Evolutionary conservation across 2,113 vertebrate species (phyloP).

Genomic region (Heterochromis multidens): DNA sequence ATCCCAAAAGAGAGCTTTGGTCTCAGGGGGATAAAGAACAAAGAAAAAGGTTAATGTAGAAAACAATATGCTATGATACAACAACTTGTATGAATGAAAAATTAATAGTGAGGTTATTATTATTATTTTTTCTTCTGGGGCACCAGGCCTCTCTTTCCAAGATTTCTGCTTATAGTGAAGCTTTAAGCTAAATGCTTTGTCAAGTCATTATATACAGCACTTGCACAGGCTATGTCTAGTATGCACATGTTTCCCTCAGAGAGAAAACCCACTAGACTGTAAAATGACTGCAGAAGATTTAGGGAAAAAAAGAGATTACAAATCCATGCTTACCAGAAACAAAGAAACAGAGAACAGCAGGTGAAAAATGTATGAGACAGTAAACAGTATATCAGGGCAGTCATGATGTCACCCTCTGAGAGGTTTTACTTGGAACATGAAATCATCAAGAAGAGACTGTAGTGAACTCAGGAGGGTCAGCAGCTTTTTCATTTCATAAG

Average conservation of each 20-base stretch:
- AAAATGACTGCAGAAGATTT: background rate
- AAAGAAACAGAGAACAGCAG: background rate
- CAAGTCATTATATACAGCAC: background rate
- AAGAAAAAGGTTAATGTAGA: background rate
- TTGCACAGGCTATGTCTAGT: background rate
- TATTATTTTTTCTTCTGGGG: too few species aligned
- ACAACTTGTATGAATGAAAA: background rate
- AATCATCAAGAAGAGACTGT: background rate
- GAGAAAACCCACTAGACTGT: background rate
- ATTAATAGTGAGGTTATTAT: background rate
- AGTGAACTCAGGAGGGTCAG: conserved; percentile 26
- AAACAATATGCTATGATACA: background rate
- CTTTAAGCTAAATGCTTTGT: background rate
- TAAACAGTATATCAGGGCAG: background rate
- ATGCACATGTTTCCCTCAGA: background rate
- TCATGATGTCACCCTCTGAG: conserved; percentile 43
- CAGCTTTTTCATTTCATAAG: background rate
- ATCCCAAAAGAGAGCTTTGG: background rate
- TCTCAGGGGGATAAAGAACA: background rate
- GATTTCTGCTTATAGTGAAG: background rate
- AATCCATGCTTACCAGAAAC: background rate
- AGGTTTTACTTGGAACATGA: background rate
- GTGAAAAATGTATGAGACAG: conserved; percentile 21
- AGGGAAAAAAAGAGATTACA: background rate
- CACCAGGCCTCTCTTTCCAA: background rate